Percentiles rank a stretch among this genome's conserved stretches.
Evolutionary conservation across 1,140 invertebrate species (phyloP).

Genomic region (Eumeta japonica): DNA sequence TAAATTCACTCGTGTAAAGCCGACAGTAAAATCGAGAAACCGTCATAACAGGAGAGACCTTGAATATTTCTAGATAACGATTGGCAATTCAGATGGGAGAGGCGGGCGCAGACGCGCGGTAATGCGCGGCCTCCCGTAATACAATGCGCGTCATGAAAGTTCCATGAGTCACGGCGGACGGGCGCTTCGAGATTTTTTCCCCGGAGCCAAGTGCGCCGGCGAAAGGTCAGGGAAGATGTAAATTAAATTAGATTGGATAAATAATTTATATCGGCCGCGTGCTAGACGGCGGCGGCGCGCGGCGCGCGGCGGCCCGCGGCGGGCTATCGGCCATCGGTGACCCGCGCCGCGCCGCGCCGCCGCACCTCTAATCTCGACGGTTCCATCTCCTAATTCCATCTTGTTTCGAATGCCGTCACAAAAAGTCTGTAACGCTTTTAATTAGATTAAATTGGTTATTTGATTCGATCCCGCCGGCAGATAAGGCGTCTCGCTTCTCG

Average conservation of each 20-base stretch:
- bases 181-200: conserved; percentile 29
- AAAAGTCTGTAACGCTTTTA: conserved; percentile 57
- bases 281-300: conserved; percentile 48
- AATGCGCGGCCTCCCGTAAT: no score
- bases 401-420: conserved; percentile 47
- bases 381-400: conserved; percentile 50
- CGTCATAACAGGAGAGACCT: no score
- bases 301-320: conserved; percentile 43
- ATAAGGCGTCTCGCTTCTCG: conserved; percentile 32
- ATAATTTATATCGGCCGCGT: conserved; percentile 46
- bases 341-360: conserved; percentile 39
- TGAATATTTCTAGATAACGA: no score
- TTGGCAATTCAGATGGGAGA: no score
- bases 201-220: conserved; percentile 34
- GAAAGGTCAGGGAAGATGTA: conserved; percentile 44
- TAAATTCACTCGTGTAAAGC: no score
- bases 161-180: conserved; percentile 15
- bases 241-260: conserved; percentile 55
- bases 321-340: conserved; percentile 39
- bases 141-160: conserved; percentile 22
- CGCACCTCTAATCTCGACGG: conserved; percentile 50
- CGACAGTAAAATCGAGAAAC: no score
- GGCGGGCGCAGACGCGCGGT: no score
- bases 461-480: conserved; percentile 35
- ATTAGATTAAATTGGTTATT: conserved; percentile 58